These are phyloP conservation scores for Patiria pectinifera DNA, from an alignment of 53 echinoderm and acorn worm genomes.

Conservation along the genomic window DNA sequence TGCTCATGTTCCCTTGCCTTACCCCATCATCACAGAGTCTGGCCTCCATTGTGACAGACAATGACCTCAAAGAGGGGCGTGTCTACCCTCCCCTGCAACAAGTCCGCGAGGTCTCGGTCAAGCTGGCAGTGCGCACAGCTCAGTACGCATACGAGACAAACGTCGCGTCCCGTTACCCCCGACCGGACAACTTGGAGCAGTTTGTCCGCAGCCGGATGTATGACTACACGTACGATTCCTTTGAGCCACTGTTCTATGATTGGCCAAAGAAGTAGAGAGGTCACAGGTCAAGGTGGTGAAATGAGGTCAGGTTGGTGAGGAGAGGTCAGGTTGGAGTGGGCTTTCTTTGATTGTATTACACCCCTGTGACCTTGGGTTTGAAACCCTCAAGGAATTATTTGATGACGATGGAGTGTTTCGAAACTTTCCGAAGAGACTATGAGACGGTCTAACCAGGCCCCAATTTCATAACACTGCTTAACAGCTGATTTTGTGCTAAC, in stretches of 20 bases:
- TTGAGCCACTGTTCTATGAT: slow-evolving; percentile 85
- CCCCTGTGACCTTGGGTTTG: neutral
- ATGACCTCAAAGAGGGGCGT: slow-evolving; percentile 85
- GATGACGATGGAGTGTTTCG: neutral
- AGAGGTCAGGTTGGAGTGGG: neutral
- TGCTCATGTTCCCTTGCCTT: neutral
- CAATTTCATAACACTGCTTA: too few species aligned
- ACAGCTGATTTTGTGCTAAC: too few species aligned
- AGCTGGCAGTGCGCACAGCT: slow-evolving; percentile 79
- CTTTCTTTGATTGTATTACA: neutral
- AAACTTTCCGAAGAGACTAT: neutral
- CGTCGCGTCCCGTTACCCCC: slow-evolving; percentile 80
- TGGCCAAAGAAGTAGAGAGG: slow-evolving; percentile 70
- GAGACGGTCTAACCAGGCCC: too few species aligned
- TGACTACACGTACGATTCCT: slow-evolving; percentile 81
- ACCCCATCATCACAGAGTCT: slow-evolving; percentile 63
- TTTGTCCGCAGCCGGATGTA: slow-evolving; percentile 87
- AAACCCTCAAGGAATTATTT: neutral
- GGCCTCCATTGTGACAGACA: slow-evolving; percentile 84
- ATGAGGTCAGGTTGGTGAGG: slow-evolving; percentile 2
- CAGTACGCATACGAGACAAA: slow-evolving; percentile 82
- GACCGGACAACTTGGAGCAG: slow-evolving; percentile 78
- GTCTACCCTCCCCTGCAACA: slow-evolving; percentile 93
- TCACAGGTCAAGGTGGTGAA: neutral
- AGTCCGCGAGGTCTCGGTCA: slow-evolving; percentile 88